Conservation (phyloP, 2,113 vertebrate genomes). For the human (Homo sapiens) region DNA sequence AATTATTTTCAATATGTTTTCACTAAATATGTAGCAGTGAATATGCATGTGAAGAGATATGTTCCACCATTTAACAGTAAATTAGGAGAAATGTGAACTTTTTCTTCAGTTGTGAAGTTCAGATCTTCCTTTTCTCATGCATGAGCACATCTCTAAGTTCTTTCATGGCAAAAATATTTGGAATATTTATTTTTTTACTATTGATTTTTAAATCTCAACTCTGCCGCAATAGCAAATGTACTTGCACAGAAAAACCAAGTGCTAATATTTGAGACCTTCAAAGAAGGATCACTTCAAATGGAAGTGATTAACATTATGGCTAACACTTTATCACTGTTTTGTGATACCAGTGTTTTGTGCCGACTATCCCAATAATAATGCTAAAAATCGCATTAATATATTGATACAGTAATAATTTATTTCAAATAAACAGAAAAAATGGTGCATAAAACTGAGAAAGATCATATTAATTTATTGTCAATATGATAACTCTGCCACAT, state of each 20-base stretch:
- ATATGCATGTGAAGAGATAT: neutral
- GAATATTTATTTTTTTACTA: neutral
- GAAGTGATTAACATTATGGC: neutral
- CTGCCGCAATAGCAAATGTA: neutral
- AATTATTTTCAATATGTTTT: neutral
- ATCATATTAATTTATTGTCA: neutral
- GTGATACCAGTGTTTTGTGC: no score
- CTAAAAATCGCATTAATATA: neutral
- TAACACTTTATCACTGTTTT: slow-evolving; percentile 33
- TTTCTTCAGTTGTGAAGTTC: neutral
- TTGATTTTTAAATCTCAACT: neutral
- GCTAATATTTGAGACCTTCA: neutral
- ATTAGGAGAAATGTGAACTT: neutral
- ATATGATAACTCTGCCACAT: neutral
- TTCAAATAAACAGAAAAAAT: neutral
- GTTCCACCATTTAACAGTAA: neutral
- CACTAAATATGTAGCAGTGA: neutral
- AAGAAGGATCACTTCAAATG: neutral
- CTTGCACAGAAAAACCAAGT: neutral
- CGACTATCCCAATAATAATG: neutral
- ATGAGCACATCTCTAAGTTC: neutral
- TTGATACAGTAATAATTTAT: slow-evolving; percentile 25
- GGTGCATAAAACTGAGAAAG: neutral
- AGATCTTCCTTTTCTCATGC: neutral
- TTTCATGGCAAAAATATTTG: neutral